Base-by-base conservation (phyloP, 1,140 invertebrate genomes). In the Drosophila melanogaster region DNA sequence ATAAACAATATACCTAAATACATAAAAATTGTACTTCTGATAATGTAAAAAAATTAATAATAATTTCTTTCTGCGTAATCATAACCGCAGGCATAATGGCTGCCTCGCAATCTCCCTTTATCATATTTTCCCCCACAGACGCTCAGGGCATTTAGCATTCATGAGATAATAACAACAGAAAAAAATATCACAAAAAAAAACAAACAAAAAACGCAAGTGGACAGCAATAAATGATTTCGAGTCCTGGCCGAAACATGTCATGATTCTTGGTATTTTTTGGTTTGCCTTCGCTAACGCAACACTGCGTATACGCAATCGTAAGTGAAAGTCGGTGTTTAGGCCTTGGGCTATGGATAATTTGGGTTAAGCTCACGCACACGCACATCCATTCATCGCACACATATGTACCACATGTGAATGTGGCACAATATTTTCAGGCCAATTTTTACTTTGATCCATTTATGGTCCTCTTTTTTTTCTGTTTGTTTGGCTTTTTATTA, bases 361-460 rank as follows among this genome's bases (percentile, higher is more conserved):
- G 47, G 72, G 84, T 75, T 57, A 71, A 70, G 65, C 66, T 66
- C 37, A 58, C 30, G 38, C 56, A 61, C 43, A 60, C 38, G 53
- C 54, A 12, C 35, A 37, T 8, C 49, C 49, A n/a, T 26, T 33
- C 26, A 49, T 11, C 26, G 17, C 55, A 47, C 46, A 58, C 30
- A 58, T 40, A 10, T 69, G 22, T 40, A 26, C 5, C 19, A 24
- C 38, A 12, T 76, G 30, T 44, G 50, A 5, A 11, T 66, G 47
- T 56, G 43, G 64, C 59, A 67, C 69, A 64, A 74, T 70, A 64
- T 78, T 67, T 70, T 67, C 44, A 14, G 64, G 46, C 43, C 54
- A 75, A 79, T 87, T 87, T 74, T 86, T 73, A 76, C 81, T 86
- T 86, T 86, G 83, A 87, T 87, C 81, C 69, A 81, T 87, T 85